A percentile compares a stretch with the other conserved stretches of the same genome.
Conservation (phyloP, 2,797 vertebrate genomes). For the Scleropages formosus region DNA sequence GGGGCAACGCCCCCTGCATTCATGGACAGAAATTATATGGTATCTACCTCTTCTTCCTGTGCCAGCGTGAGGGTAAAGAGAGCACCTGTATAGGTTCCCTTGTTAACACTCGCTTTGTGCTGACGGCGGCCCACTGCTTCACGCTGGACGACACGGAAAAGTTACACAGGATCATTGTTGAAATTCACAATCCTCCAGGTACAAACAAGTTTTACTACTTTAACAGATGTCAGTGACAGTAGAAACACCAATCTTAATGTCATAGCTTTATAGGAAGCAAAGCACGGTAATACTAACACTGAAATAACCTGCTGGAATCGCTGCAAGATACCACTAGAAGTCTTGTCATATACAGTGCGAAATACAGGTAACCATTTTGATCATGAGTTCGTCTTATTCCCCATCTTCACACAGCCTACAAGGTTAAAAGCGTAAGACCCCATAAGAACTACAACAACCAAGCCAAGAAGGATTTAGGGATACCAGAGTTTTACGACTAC, state of each 20-base stretch:
- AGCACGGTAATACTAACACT: too few species aligned
- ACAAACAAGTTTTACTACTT: neutral
- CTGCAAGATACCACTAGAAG: too few species aligned
- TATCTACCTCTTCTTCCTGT: neutral
- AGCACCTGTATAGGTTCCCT: slow-evolving; percentile 62
- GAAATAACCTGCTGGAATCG: too few species aligned
- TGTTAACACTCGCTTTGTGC: slow-evolving; percentile 58
- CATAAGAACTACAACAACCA: slow-evolving; percentile 38
- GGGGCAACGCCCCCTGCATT: too few species aligned
- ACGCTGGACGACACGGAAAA: slow-evolving; percentile 24
- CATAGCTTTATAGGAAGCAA: too few species aligned
- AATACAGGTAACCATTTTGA: too few species aligned
- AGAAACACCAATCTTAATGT: too few species aligned
- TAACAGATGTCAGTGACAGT: too few species aligned
- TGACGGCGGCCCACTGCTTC: slow-evolving; percentile 73
- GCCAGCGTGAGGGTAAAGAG: neutral
- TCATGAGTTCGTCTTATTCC: neutral
- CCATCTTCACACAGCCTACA: neutral
- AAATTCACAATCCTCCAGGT: neutral
- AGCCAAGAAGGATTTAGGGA: slow-evolving; percentile 22
- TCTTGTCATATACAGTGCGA: too few species aligned
- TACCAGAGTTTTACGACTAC: slow-evolving; percentile 51
- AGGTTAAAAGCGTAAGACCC: neutral
- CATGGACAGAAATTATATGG: too few species aligned
- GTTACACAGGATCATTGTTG: neutral